Conservation (phyloP, 2,888 invertebrate species). For the Gibbula magus region DNA sequence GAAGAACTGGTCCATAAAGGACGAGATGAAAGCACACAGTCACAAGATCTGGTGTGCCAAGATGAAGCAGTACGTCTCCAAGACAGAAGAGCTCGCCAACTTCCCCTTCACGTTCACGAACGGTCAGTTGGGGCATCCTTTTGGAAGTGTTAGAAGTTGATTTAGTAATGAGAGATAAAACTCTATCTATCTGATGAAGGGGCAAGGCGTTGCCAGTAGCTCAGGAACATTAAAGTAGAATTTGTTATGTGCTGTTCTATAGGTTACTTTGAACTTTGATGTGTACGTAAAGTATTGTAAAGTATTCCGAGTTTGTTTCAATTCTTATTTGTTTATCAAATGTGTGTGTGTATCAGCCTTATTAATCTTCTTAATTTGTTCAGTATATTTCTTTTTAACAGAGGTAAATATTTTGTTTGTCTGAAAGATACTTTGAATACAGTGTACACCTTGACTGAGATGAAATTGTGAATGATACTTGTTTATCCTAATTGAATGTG, state of each 20-base stretch:
- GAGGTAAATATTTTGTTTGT: no score
- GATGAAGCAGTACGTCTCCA: slow-evolving; percentile 50
- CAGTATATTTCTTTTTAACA: not conserved
- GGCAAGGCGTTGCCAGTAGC: no score
- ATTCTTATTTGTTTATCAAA: not conserved
- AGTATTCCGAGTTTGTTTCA: no score
- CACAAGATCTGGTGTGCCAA: slow-evolving; percentile 53
- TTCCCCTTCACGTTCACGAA: slow-evolving; percentile 55
- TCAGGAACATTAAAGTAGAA: no score
- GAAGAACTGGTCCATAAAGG: slow-evolving; percentile 43
- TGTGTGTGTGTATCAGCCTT: not conserved
- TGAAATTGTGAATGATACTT: not conserved
- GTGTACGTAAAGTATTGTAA: no score
- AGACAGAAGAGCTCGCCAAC: slow-evolving; percentile 38
- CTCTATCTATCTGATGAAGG: not conserved
- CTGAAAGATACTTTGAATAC: not conserved
- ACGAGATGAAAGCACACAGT: slow-evolving; percentile 34
- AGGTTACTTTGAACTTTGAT: no score
- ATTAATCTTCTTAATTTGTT: not conserved
- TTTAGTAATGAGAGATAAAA: not conserved
- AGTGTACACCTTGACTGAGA: not conserved
- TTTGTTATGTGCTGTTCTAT: no score
- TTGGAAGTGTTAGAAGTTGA: not conserved
- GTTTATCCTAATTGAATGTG: not conserved
- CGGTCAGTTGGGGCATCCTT: slow-evolving; percentile 22